These are phyloP conservation scores for Apistogramma diplotaenia DNA, from an alignment of 2,113 vertebrate species.

Conservation along the genomic window DNA sequence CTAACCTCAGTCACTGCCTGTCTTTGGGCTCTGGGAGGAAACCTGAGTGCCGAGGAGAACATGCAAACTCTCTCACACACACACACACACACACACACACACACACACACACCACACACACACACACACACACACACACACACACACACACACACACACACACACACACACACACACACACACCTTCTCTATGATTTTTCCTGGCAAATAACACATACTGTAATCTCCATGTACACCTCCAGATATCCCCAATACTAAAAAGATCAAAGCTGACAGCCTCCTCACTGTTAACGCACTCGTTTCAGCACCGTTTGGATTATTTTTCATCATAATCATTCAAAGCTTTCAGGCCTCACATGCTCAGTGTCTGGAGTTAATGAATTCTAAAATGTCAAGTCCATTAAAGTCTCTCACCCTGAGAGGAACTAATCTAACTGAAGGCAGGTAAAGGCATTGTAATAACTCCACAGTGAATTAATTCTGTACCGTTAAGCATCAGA, in stretches of 20 bases:
- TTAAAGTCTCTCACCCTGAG: neutral
- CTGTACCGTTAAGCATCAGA: neutral
- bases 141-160: too few relatives aligned
- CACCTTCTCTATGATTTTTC: neutral
- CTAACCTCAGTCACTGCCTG: too few relatives aligned
- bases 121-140: too few relatives aligned
- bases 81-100: too few relatives aligned
- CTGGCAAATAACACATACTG: neutral
- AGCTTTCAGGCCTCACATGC: neutral
- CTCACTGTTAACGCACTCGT: neutral
- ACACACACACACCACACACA: too few relatives aligned
- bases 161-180: neutral
- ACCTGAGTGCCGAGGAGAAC: too few relatives aligned
- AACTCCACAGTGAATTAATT: neutral
- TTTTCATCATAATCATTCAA: neutral
- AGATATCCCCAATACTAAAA: neutral
- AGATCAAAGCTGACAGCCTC: neutral
- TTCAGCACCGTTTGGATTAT: neutral
- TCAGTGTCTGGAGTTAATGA: neutral
- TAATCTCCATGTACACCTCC: neutral
- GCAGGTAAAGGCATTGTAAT: neutral
- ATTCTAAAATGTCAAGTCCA: neutral
- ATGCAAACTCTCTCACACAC: too few relatives aligned
- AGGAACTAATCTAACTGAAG: neutral
- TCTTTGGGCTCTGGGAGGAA: too few relatives aligned